A percentile compares a stretch with the other conserved stretches of the same genome.
phyloP scores from a whole-genome alignment of 2,113 vertebrate genomes.

The Cavia porcellus region DNA sequence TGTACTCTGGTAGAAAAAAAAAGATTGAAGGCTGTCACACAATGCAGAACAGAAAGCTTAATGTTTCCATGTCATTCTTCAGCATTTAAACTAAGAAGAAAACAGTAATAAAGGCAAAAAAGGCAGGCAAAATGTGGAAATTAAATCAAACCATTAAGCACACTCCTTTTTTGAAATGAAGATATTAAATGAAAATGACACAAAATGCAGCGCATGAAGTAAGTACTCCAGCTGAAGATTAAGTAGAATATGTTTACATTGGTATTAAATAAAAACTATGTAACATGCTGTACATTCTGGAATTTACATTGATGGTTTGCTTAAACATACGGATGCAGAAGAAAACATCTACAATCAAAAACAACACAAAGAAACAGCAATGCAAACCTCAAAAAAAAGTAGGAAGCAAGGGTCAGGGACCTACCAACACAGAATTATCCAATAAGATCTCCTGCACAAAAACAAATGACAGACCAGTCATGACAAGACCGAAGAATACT shows the following conservation, averaged over 20 bases:
- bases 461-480: constrained; percentile 93
- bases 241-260: constrained; percentile 82
- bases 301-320: constrained; percentile 84
- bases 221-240: constrained; percentile 82
- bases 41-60: constrained; percentile 72
- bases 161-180: constrained; percentile 77
- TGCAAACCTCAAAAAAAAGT: constrained; percentile 86
- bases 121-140: constrained; percentile 86
- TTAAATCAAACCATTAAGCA: constrained; percentile 68
- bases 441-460: constrained; percentile 97
- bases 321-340: constrained; percentile 83
- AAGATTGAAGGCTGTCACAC: constrained; percentile 56
- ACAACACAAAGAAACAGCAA: constrained; percentile 79
- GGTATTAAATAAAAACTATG: constrained; percentile 79
- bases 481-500: constrained; percentile 86
- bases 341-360: constrained; percentile 77
- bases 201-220: constrained; percentile 80
- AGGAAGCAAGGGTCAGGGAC: constrained; percentile 88
- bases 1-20: constrained; percentile 71
- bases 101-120: constrained; percentile 74
- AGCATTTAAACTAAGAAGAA: constrained; percentile 70
- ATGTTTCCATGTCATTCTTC: constrained; percentile 79
- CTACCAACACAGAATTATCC: constrained; percentile 98
- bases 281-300: constrained; percentile 88
- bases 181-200: constrained; percentile 77